Evolutionary conservation across 2,888 invertebrate genomes (phyloP), one percentile per base, ranked within the genome.

Genomic region (Drosophila niveifrons): DNA sequence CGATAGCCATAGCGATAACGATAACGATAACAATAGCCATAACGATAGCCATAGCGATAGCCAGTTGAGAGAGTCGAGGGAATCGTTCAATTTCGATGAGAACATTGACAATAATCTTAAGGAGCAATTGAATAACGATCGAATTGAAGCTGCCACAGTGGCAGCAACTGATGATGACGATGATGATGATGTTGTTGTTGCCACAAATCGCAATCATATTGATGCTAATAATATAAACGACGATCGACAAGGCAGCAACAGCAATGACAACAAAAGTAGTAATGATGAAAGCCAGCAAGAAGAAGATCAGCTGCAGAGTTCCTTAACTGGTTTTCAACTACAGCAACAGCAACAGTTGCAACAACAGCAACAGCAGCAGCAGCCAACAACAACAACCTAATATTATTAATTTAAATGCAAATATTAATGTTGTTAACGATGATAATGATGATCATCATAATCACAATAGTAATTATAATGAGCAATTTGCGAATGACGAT

Each of bases 101-200:
- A 78, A 72, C 82, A 86, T 88, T 89, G 90, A 89, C 90, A 90
- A 88, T 90, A 90, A 89, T 88, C 81, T 89, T 88, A 90, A 90
- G 55, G 31, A 10, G 86, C 74, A 87, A 75, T 75, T 89, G 74
- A 64, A 50, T 80, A 79, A 72, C 72, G 87, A 86, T 84, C 88
- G 86, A 86, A 88, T 88, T 84, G 79, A 83, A 43, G 53, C 51
- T 53, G 53, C 39, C n/a, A 39, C 13, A 6, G 36, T 7, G n/a
- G 36, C 36, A 39, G 36, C 36, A n/a, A n/a, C 36, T n/a, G n/a
- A 31, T 23, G 44, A 29, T 51, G 52, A 53, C 34, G 44, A 29
- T 51, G 52, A 53, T 39, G 56, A 34, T 43, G 11, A 23, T 39
- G 52, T 62, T 64, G 66, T 58, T 62, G 68, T 52, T 73, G 58